phyloP scores from a whole-genome alignment of 2,113 vertebrate genomes.

The Melozone crissalis region DNA sequence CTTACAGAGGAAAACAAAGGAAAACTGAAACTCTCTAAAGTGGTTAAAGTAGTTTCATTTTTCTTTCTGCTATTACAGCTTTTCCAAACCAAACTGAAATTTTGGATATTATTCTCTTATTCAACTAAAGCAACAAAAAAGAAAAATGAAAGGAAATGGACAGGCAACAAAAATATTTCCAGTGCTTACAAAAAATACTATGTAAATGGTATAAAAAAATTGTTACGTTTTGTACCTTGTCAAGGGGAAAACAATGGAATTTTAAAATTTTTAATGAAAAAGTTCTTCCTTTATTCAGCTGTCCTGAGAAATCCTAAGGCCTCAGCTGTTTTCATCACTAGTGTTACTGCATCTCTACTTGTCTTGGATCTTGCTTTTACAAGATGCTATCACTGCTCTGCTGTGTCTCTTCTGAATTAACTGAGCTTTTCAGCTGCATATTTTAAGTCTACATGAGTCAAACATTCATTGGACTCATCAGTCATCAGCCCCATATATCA shows the following conservation, averaged over 20 bases:
- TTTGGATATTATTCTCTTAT: conserved; percentile 27
- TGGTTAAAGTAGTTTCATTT: conserved; percentile 39
- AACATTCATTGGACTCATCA: conserved; percentile 59
- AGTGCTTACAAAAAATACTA: neutral
- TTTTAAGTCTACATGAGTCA: conserved; percentile 59
- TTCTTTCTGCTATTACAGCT: conserved; percentile 3
- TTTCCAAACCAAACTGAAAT: conserved; percentile 52
- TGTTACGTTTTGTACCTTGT: neutral
- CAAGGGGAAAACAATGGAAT: neutral
- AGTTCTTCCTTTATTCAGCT: conserved; percentile 8
- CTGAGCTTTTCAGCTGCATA: conserved; percentile 51
- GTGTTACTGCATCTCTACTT: conserved; percentile 43
- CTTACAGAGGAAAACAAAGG: conserved; percentile 23
- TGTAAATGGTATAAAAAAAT: neutral
- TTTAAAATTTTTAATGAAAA: conserved; percentile 4
- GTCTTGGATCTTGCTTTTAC: conserved; percentile 68
- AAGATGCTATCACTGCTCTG: conserved; percentile 52
- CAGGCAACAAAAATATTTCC: neutral
- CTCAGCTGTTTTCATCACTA: conserved; percentile 52
- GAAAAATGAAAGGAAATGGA: conserved; percentile 10
- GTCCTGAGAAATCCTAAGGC: conserved; percentile 1
- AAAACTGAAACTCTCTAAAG: conserved; percentile 44
- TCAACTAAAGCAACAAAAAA: neutral
- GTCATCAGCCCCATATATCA: conserved; percentile 61
- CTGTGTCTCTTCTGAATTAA: conserved; percentile 65